phyloP scores from a whole-genome alignment of 1,140 invertebrate genomes.

The Lethrus apterus region DNA sequence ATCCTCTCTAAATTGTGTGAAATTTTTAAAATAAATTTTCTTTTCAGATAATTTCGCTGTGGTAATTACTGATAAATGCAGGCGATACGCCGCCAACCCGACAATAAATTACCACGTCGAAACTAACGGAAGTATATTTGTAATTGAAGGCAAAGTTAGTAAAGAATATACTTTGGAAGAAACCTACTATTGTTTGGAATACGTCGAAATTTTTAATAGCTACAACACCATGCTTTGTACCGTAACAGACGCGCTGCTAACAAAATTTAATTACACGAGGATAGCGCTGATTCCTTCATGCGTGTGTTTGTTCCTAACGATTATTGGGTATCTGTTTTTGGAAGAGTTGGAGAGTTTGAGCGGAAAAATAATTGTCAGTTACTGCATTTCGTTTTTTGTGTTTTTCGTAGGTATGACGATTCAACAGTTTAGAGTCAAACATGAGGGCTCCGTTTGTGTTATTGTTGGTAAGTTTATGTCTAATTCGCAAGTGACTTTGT shows the following conservation, averaged over 20 bases:
- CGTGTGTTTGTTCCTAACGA: background rate
- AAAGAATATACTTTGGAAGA: conserved; percentile 1
- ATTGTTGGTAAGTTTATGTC: too few relatives aligned
- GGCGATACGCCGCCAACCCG: background rate
- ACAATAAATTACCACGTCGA: background rate
- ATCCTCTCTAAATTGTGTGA: too few relatives aligned
- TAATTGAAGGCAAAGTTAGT: background rate
- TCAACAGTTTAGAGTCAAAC: too few relatives aligned
- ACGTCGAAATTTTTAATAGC: background rate
- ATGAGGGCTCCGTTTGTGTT: too few relatives aligned
- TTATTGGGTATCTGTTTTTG: conserved; percentile 6
- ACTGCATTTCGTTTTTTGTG: conserved; percentile 2
- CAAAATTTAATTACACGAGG: background rate
- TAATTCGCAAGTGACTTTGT: too few relatives aligned
- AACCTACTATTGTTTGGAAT: conserved; percentile 9
- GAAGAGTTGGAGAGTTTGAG: conserved; percentile 5
- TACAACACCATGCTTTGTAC: conserved; percentile 1
- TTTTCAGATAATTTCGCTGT: too few relatives aligned
- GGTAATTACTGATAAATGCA: background rate
- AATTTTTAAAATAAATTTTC: too few relatives aligned
- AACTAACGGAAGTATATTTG: background rate
- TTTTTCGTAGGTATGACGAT: background rate
- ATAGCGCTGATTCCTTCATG: conserved; percentile 1
- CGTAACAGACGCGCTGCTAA: background rate
- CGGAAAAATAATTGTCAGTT: conserved; percentile 6